Percentiles rank a stretch among this genome's conserved stretches.
Conservation (phyloP, 2,113 vertebrate species). For the Trematomus loennbergii region DNA sequence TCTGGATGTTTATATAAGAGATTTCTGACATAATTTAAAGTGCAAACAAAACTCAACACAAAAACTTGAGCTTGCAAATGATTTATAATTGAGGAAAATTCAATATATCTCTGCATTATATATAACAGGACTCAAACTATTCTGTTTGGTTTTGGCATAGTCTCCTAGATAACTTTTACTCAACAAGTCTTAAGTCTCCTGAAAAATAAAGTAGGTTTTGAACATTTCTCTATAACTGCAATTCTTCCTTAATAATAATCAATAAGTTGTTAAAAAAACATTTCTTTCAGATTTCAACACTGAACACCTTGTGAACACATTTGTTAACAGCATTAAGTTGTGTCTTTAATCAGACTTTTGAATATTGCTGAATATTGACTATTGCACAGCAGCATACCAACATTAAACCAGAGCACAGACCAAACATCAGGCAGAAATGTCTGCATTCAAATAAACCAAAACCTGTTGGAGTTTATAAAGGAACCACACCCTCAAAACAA, state of each 20-base stretch:
- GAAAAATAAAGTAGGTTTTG: too few species aligned
- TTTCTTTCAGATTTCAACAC: neutral
- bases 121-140: too few species aligned
- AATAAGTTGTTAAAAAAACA: too few species aligned
- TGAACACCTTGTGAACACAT: neutral
- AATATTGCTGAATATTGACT: neutral
- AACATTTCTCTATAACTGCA: neutral
- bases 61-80: neutral
- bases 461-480: neutral
- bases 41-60: neutral
- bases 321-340: neutral
- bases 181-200: too few species aligned
- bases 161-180: too few species aligned
- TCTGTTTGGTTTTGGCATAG: too few species aligned
- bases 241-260: neutral
- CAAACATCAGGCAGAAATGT: neutral
- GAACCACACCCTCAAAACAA: neutral
- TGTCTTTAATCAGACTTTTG: neutral
- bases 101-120: too few species aligned
- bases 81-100: neutral
- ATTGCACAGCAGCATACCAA: too few species aligned
- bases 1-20: neutral
- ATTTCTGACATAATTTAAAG: neutral
- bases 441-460: neutral
- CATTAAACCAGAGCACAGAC: conserved; percentile 1